Base-by-base conservation (phyloP, 2,113 vertebrate genomes). In the Lepus timidus region DNA sequence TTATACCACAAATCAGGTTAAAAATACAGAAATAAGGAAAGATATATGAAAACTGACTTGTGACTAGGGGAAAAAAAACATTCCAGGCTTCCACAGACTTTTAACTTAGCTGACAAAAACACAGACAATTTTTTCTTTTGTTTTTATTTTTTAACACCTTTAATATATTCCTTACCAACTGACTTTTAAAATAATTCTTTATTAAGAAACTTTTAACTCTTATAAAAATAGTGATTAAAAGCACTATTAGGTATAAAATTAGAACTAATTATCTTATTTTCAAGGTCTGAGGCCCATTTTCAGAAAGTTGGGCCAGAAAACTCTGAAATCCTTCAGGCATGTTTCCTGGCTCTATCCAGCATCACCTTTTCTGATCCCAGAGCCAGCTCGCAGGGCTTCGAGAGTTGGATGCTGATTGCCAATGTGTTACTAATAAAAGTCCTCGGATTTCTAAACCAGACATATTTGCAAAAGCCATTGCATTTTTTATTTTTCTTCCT, bases 391-490 rank as follows among this genome's bases (percentile, higher is more conserved):
- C 73, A n/a, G 11, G 82, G 73, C 64, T 96, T 93, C 67, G 89
- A 94, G 62, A 90, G 61, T 83, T 82, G 44, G 9, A 96, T 89
- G n/a, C 52, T 71, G 96, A 92, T 93, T 97, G 97, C 95, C 89
- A 95, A 71, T 96, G 92, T 97, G 61, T 88, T 95, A 86, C 29
- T 96, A 97, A 93, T 97, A 75, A 97, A 97, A 95, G 61, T 80
- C 68, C 95, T 91, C 92, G 88, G 93, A 96, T 80, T 91, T 96
- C 85, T 62, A 93, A 98, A 97, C 96, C 95, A 97, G 97, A 91
- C 80, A 73, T 95, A 96, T 95, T n/a, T 94, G 86, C 84, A 97
- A 97, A 96, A 96, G 65, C 55, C 91, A 95, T 74, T 93, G 73
- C 84, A 86, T 95, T 83, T 93, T 90, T 97, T 84, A 0, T 0